Evolutionary conservation across 2,888 invertebrate species (phyloP).

Genomic region (Caenorhabditis panamensis): DNA sequence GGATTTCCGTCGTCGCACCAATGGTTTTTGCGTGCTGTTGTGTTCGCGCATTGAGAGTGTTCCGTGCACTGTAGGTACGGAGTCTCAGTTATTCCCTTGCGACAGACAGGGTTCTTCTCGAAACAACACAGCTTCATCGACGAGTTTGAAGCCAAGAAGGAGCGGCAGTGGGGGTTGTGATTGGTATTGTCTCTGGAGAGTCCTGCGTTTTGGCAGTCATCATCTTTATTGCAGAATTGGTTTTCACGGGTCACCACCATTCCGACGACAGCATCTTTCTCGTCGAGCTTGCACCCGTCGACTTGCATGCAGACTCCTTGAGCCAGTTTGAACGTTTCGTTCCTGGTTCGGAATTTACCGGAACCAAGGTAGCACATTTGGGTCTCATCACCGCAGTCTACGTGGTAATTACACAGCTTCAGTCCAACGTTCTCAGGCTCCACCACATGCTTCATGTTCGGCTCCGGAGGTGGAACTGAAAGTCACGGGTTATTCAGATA

Average conservation of each 20-base stretch:
- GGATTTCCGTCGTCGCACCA: constrained; percentile 45
- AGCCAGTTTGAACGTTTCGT: too few relatives aligned
- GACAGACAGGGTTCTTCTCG: constrained; percentile 18
- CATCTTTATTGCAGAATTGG: neutral
- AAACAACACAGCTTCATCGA: constrained; percentile 33
- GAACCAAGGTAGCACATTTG: constrained; percentile 27
- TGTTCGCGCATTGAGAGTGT: constrained; percentile 15
- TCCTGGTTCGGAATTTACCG: neutral
- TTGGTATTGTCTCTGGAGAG: neutral
- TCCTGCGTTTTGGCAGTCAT: neutral
- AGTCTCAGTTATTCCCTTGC: constrained; percentile 14
- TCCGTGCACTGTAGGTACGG: constrained; percentile 18
- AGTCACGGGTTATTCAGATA: neutral
- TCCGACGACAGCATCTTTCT: too few relatives aligned
- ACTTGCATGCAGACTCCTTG: constrained; percentile 13
- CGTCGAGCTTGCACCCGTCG: neutral
- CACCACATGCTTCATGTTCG: constrained; percentile 18
- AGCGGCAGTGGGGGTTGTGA: constrained; percentile 16
- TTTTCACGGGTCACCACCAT: too few relatives aligned
- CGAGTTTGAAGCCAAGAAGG: neutral
- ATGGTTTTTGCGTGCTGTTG: too few relatives aligned
- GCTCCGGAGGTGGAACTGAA: constrained; percentile 9
- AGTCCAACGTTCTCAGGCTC: neutral
- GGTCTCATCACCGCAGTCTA: constrained; percentile 1
- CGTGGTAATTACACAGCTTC: constrained; percentile 16